phyloP scores from a whole-genome alignment of 2,888 invertebrate genomes.

The Synanthedon vespiformis region DNA sequence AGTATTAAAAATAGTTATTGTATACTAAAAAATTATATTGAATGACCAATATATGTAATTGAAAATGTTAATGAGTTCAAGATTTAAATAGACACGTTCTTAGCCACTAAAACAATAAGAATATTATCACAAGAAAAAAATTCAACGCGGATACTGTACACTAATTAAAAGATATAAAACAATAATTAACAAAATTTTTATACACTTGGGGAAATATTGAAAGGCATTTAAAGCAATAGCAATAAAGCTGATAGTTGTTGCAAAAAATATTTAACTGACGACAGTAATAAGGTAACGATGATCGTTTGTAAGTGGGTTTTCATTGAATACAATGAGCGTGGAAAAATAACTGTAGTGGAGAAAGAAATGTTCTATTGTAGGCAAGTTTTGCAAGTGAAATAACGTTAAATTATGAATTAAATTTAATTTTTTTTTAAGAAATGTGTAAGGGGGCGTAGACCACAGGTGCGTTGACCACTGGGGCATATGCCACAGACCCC shows the following conservation, averaged over 20 bases:
- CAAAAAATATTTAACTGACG: neutral
- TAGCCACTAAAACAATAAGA: neutral
- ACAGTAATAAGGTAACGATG: constrained; percentile 7
- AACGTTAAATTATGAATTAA: too few relatives aligned
- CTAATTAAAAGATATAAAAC: constrained; percentile 20
- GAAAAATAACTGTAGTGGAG: constrained; percentile 52
- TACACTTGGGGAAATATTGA: neutral
- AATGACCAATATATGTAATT: too few relatives aligned
- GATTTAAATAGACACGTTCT: neutral
- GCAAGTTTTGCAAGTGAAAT: too few relatives aligned
- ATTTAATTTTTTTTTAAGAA: too few relatives aligned
- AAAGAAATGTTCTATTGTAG: constrained; percentile 21
- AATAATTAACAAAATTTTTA: constrained; percentile 17
- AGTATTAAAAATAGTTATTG: too few relatives aligned
- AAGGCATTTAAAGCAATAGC: neutral
- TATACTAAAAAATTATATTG: too few relatives aligned
- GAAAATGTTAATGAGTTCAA: too few relatives aligned
- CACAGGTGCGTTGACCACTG: too few relatives aligned
- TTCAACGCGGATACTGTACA: constrained; percentile 19
- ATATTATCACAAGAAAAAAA: constrained; percentile 5
- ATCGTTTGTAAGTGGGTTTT: constrained; percentile 23
- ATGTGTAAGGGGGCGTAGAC: too few relatives aligned
- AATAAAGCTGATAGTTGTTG: neutral
- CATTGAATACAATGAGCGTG: constrained; percentile 47
- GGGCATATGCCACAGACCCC: too few relatives aligned